Evolutionary conservation across 92 coral and sea anemone species (phyloP).

Genomic region (Micromussa lordhowensis): DNA sequence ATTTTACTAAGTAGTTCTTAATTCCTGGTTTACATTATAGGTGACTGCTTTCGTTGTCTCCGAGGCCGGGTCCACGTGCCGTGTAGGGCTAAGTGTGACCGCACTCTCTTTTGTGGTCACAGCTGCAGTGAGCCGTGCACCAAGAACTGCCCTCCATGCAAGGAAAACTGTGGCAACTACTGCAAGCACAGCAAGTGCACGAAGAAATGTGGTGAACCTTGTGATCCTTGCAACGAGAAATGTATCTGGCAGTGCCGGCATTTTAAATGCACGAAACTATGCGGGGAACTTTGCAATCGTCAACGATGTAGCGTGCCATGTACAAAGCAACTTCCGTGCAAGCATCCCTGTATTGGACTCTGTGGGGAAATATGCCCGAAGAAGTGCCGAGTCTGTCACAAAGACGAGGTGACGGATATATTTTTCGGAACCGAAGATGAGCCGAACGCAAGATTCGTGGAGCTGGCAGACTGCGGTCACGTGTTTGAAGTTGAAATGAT

Average conservation of each 20-base stretch:
- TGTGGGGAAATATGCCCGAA: slow-evolving; percentile 96
- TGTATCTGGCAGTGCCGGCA: slow-evolving; percentile 89
- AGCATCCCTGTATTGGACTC: slow-evolving; percentile 89
- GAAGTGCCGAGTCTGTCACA: slow-evolving; percentile 89
- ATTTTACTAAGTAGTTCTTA: neutral
- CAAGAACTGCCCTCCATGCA: slow-evolving; percentile 92
- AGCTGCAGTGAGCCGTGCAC: slow-evolving; percentile 83
- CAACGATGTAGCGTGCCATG: slow-evolving; percentile 83
- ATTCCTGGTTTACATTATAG: slow-evolving; percentile 37
- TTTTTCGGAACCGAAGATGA: slow-evolving; percentile 91
- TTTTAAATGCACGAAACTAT: slow-evolving; percentile 67
- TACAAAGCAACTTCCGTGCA: slow-evolving; percentile 53
- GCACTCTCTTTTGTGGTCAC: slow-evolving; percentile 90
- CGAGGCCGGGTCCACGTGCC: slow-evolving; percentile 84
- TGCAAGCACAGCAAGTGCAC: slow-evolving; percentile 90
- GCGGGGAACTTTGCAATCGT: slow-evolving; percentile 86
- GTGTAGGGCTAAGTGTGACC: slow-evolving; percentile 78
- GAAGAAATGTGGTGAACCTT: slow-evolving; percentile 86
- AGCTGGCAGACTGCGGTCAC: slow-evolving; percentile 92
- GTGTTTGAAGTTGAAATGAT: slow-evolving; percentile 81
- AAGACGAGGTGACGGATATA: slow-evolving; percentile 89
- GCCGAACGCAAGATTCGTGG: slow-evolving; percentile 82
- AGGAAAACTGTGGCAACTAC: slow-evolving; percentile 69
- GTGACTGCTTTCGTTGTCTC: slow-evolving; percentile 79
- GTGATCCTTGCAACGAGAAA: slow-evolving; percentile 72